Conservation (phyloP, 2,888 invertebrate species). For the Platycheirus albimanus region DNA sequence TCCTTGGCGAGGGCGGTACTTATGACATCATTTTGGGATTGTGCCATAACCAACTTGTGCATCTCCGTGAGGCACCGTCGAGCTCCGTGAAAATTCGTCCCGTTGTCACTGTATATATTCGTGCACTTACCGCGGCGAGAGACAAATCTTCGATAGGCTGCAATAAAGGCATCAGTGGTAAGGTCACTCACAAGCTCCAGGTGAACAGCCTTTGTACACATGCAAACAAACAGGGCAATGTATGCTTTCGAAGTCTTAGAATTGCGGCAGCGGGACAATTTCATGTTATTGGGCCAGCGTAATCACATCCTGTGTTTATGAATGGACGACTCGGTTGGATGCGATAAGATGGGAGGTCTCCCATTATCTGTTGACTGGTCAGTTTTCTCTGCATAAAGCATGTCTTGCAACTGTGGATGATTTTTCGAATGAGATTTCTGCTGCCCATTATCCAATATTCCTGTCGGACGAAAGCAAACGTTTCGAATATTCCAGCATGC, state of each 20-base stretch:
- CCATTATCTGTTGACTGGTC: no score
- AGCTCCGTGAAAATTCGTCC: slow-evolving; percentile 33
- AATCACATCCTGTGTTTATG: slow-evolving; percentile 32
- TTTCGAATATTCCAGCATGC: slow-evolving; percentile 27
- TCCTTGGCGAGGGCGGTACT: slow-evolving; percentile 7
- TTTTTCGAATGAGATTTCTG: no score
- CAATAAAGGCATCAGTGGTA: slow-evolving; percentile 29
- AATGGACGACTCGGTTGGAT: slow-evolving; percentile 25
- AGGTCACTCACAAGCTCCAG: slow-evolving; percentile 43
- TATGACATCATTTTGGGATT: background rate
- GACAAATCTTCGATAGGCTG: slow-evolving; percentile 20
- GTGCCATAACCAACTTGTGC: no score
- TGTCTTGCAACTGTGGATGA: no score
- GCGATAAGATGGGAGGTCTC: slow-evolving; percentile 32
- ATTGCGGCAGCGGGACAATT: background rate
- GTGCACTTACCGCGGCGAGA: slow-evolving; percentile 12
- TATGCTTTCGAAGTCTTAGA: slow-evolving; percentile 25
- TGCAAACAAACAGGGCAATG: slow-evolving; percentile 47
- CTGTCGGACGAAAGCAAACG: no score
- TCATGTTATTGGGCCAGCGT: slow-evolving; percentile 40
- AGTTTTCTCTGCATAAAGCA: no score
- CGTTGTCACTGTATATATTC: slow-evolving; percentile 34
- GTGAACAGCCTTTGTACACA: slow-evolving; percentile 51
- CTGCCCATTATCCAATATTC: no score
- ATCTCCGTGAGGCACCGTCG: no score